A percentile compares a stretch with the other conserved stretches of the same genome.
These are phyloP conservation scores for Colostygia pectinataria DNA, from an alignment of 2,888 invertebrate genomes.

Conservation along the genomic window DNA sequence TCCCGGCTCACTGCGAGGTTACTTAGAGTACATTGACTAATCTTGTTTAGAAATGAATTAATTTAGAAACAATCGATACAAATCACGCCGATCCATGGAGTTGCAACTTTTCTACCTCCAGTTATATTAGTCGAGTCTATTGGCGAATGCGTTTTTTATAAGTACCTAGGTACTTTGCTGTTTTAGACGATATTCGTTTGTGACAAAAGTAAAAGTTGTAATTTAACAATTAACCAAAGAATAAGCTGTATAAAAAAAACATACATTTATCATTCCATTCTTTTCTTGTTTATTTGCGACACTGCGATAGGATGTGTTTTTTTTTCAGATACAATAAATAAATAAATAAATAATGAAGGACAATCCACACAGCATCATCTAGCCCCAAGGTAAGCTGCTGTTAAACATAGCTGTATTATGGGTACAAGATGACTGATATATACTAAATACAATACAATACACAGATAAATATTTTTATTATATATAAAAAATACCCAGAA, in stretches of 20 bases:
- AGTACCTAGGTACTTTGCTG: no score
- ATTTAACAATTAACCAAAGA: no score
- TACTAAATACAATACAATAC: no score
- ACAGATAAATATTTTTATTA: no score
- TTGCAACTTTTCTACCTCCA: slow-evolving; percentile 29
- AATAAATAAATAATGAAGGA: no score
- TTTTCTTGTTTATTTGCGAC: slow-evolving; percentile 56
- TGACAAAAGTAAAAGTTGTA: slow-evolving; percentile 47
- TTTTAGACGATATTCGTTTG: slow-evolving; percentile 56
- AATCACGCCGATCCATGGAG: slow-evolving; percentile 46
- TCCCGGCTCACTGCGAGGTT: slow-evolving; percentile 53
- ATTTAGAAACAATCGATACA: slow-evolving; percentile 53
- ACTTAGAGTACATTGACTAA: slow-evolving; percentile 49
- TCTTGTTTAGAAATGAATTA: slow-evolving; percentile 59
- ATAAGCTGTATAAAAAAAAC: slow-evolving; percentile 44
- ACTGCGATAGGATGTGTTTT: slow-evolving; percentile 52
- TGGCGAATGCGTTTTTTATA: slow-evolving; percentile 40
- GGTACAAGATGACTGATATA: no score
- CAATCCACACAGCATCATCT: no score
- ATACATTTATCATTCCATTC: slow-evolving; percentile 56
- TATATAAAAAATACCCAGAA: no score
- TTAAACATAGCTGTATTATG: no score
- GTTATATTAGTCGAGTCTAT: slow-evolving; percentile 38
- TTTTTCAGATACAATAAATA: slow-evolving; percentile 50
- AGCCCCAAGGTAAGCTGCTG: no score